A percentile compares a stretch with the other conserved stretches of the same genome.
Conservation (phyloP, 1,140 invertebrate species). For the Asbolus verrucosus region DNA sequence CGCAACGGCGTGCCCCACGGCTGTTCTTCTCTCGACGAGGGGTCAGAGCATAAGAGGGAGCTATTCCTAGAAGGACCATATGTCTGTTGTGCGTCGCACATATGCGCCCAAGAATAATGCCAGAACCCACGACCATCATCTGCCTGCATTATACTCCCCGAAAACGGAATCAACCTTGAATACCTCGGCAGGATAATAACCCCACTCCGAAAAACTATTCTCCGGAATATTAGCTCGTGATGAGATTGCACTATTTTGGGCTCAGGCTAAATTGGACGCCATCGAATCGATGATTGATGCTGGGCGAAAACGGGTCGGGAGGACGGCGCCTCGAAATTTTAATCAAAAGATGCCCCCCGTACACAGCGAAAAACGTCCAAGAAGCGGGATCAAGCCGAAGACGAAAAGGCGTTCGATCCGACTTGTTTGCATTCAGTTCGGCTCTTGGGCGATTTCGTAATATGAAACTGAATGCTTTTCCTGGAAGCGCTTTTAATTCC, state of each 20-base stretch:
- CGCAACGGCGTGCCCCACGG: background rate
- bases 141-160: slow-evolving; percentile 1
- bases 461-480: slow-evolving; percentile 23
- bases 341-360: background rate
- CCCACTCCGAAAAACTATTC: slow-evolving; percentile 24
- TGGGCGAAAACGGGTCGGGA: slow-evolving; percentile 5
- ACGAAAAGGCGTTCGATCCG: no score
- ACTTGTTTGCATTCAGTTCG: slow-evolving; percentile 22
- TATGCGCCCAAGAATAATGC: slow-evolving; percentile 32
- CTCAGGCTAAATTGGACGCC: slow-evolving; percentile 15
- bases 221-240: slow-evolving; percentile 15
- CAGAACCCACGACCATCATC: slow-evolving; percentile 15
- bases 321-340: slow-evolving; percentile 18
- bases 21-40: background rate
- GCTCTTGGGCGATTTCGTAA: slow-evolving; percentile 19
- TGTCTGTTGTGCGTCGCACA: slow-evolving; percentile 19
- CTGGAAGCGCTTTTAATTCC: slow-evolving; percentile 39
- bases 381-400: no score
- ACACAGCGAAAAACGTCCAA: no score
- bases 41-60: background rate
- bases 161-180: slow-evolving; percentile 18
- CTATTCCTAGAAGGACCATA: slow-evolving; percentile 26
- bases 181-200: slow-evolving; percentile 19
- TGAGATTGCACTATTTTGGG: slow-evolving; percentile 33
- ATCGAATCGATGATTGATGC: slow-evolving; percentile 13